Base-by-base conservation (phyloP, 2,113 vertebrate species). In the Plectropomus leopardus region DNA sequence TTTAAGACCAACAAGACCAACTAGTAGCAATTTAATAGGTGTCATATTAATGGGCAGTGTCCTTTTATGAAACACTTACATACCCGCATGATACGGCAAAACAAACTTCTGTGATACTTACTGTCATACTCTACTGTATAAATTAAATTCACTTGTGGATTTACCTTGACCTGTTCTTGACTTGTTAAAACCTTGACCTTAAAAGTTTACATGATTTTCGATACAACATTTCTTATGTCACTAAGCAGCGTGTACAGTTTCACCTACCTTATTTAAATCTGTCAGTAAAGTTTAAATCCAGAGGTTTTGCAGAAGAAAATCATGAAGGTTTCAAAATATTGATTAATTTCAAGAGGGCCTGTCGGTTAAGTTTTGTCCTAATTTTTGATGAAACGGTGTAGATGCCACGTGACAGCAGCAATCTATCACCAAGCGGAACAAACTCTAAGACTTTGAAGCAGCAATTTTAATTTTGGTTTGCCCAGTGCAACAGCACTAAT, bases 391-490 rank as follows among this genome's bases (percentile, higher is more conserved):
- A 51, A n/a, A 9, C 53, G 3, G 10, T 11, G 23, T 21, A 10
- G 13, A 40, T 51, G 50, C 23, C 23, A 73, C 28, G 40, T 72
- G 61, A 64, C 60, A 57, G 59, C 47, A 32, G 61, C 61, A 42
- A 80, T 69, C 34, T 34, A 58, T 72, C 17, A 69, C 9, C 17
- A 34, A 23, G 28, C 40, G 3, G 51, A 72, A 51, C 44, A 68
- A 74, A 67, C 44, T 55, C 9, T 14, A 78, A 63, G 63, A 78
- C 34, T 76, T 83, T 36, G 45, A 74, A 70, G 28, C n/a, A 58
- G 17, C 15, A 82, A 65, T 42, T 67, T 78, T 48, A 40, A 78
- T 80, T 67, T 65, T 32, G 72, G 47, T 87, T 84, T 80, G 45
- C 32, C 40, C 36, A 55, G 13, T 72, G 54, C 55, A 44, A 76